These are phyloP conservation scores for Sclerodermus sp. DNA, from an alignment of 2,888 invertebrate genomes.

Conservation along the genomic window DNA sequence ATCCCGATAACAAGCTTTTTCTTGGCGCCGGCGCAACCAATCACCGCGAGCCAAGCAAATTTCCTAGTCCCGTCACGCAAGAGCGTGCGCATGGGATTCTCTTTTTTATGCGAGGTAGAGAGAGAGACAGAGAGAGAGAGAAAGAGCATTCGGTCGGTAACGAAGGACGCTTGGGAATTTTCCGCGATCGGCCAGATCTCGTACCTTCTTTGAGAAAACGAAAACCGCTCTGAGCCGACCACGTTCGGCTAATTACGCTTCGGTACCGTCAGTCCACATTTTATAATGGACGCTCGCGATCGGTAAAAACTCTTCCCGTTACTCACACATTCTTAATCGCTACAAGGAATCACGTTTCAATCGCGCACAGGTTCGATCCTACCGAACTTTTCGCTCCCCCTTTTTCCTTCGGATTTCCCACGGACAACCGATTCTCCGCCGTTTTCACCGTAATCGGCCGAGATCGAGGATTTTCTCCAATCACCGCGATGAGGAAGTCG, in stretches of 20 bases:
- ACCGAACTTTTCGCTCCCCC: too few relatives aligned
- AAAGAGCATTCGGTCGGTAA: conserved; percentile 24
- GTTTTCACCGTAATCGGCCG: too few relatives aligned
- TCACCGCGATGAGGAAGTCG: neutral
- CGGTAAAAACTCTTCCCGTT: neutral
- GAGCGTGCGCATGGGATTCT: conserved; percentile 30
- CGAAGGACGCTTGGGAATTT: conserved; percentile 39
- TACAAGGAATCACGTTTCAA: too few relatives aligned
- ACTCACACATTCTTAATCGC: too few relatives aligned
- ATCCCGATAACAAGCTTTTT: neutral
- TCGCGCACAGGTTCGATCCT: too few relatives aligned
- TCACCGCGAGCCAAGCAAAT: conserved; percentile 14
- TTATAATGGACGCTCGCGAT: neutral
- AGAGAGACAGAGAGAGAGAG: conserved; percentile 4
- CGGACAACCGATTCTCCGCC: too few relatives aligned
- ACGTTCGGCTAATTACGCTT: conserved; percentile 15
- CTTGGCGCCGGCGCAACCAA: neutral
- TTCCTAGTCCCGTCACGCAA: conserved; percentile 33
- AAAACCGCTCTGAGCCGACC: conserved; percentile 22
- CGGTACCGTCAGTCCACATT: conserved; percentile 3
- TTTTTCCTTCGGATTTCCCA: too few relatives aligned
- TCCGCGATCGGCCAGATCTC: conserved; percentile 30
- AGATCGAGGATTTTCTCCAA: too few relatives aligned
- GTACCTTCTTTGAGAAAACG: conserved; percentile 32
- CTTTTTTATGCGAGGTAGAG: conserved; percentile 24